Evolutionary conservation across 2,888 invertebrate genomes (phyloP).

Genomic region (Mythimna loreyi): DNA sequence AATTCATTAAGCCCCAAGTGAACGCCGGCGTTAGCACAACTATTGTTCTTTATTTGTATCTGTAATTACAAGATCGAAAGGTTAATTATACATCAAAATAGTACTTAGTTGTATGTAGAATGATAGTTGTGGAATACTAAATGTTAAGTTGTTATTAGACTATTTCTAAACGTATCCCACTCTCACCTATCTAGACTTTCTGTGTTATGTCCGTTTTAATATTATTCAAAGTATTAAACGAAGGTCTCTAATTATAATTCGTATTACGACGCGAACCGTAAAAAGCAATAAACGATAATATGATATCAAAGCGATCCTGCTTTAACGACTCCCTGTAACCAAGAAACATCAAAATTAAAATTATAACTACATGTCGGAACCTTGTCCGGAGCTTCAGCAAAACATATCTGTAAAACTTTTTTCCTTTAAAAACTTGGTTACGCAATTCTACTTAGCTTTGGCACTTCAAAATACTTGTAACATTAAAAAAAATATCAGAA

Average conservation of each 20-base stretch:
- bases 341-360: slow-evolving; percentile 41
- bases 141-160: too few species aligned
- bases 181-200: neutral
- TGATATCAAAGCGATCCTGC: slow-evolving; percentile 28
- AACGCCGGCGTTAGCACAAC: too few species aligned
- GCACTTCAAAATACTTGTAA: slow-evolving; percentile 4
- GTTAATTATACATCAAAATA: too few species aligned
- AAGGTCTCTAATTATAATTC: neutral
- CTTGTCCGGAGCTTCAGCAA: slow-evolving; percentile 21
- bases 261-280: slow-evolving; percentile 20
- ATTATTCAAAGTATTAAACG: neutral
- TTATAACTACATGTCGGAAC: slow-evolving; percentile 23
- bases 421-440: slow-evolving; percentile 22
- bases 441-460: slow-evolving; percentile 26
- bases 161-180: neutral
- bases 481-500: slow-evolving; percentile 37
- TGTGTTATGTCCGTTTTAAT: neutral
- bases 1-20: too few species aligned
- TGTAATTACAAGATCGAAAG: too few species aligned
- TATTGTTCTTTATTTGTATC: too few species aligned
- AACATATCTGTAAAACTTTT: slow-evolving; percentile 8
- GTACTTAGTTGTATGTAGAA: too few species aligned
- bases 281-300: slow-evolving; percentile 40
- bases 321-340: slow-evolving; percentile 34
- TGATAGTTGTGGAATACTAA: too few species aligned